phyloP scores from a whole-genome alignment of 2,797 vertebrate species.

The Podarcis siculus region DNA sequence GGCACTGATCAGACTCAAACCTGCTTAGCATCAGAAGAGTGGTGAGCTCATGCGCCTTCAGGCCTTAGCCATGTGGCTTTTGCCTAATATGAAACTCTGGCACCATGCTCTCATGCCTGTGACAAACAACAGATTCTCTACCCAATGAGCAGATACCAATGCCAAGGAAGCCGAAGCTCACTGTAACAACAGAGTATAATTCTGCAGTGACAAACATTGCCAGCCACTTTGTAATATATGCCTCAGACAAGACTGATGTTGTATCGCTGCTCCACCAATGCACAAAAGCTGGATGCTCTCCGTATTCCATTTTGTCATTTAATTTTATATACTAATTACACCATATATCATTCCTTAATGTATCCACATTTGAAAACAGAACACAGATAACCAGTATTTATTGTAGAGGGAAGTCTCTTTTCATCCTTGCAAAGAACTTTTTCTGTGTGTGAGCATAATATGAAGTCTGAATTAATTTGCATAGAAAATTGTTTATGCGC shows the following conservation, averaged over 20 bases:
- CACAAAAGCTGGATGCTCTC: slow-evolving; percentile 43
- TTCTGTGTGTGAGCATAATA: not conserved
- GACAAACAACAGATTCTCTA: slow-evolving; percentile 6
- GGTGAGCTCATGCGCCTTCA: no score
- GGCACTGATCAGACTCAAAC: no score
- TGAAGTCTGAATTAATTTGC: no score
- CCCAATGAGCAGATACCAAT: not conserved
- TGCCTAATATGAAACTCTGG: not conserved
- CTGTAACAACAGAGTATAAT: slow-evolving; percentile 32
- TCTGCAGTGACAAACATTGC: slow-evolving; percentile 30
- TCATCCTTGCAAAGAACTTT: not conserved
- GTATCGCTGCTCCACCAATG: slow-evolving; percentile 38
- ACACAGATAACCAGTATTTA: slow-evolving; percentile 53
- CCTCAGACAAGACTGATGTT: slow-evolving; percentile 25
- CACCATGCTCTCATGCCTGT: not conserved
- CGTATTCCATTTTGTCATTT: slow-evolving; percentile 56
- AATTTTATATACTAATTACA: slow-evolving; percentile 65
- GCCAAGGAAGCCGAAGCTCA: slow-evolving; percentile 35
- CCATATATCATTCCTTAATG: slow-evolving; percentile 58
- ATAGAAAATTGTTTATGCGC: not conserved
- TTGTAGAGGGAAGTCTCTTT: slow-evolving; percentile 46
- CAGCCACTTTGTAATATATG: slow-evolving; percentile 23
- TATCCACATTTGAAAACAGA: slow-evolving; percentile 52
- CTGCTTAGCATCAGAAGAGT: no score
- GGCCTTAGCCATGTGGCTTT: not conserved